Base-by-base conservation (phyloP, 1,140 invertebrate genomes). In the Drosophila prosaltans region DNA sequence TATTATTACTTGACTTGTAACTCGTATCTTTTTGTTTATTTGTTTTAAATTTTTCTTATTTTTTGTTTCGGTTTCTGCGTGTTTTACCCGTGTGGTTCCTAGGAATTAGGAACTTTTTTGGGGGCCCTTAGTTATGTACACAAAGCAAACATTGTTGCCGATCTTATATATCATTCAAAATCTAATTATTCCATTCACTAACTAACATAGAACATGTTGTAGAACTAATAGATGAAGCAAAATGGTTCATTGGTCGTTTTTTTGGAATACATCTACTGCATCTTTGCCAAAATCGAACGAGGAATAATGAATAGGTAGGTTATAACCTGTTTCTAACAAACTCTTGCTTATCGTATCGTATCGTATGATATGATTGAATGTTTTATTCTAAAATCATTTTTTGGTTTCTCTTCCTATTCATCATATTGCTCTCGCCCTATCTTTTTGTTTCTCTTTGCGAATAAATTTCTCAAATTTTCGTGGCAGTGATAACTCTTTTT, bases 281-380 rank as follows among this genome's bases (percentile, higher is more conserved):
- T 43, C 10, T 16, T 43, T 11, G 0, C 21, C 24, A 21, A 9
- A 51, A 24, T 51, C 45, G 45, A 51, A 26, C 21, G 45, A 51
- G 45, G 10, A 51, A 51, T 51, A 24, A 8, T 51, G 45, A 51
- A 51, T 24, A 10, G 21, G 45, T 51, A 16, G 16, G 16, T 16
- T 16, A 26, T 51, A 51, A 51, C 3, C 41, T 30, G 10, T 32
- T 40, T 21, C 11, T 41, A 36, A 26, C 62, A 63, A 43, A 43
- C 41, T 16, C 8, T 7, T 48, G 11, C 58, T 36, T 65, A 63
- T 62, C 45, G 43, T 28, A 39, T 36, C 41, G 58, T 57, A 41
- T 10, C 70, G 61, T 72, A 83, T 86, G 82, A 86, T 86, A 86
- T 86, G 82, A 86, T 86, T 88, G 64, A 51, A 51, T 86, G 74